Conservation (phyloP, 2,113 vertebrate species). For the Periophthalmodon schlosseri region DNA sequence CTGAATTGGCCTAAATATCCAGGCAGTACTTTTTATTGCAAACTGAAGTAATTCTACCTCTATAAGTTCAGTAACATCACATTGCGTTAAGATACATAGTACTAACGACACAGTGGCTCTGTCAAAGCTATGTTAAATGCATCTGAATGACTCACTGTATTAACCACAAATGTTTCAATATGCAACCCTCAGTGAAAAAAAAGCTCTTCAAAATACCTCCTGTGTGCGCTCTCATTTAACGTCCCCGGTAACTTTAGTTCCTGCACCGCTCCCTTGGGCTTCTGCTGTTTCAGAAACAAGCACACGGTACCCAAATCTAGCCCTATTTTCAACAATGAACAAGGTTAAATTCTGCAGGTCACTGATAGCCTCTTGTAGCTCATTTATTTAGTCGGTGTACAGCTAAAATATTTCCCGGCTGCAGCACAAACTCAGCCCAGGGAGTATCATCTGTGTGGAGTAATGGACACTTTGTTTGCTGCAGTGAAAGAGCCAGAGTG, state of each 20-base stretch:
- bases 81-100: no score
- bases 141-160: no score
- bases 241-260: constrained; percentile 21
- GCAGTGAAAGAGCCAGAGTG: no score
- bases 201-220: not conserved
- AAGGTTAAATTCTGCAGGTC: constrained; percentile 46
- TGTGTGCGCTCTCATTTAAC: constrained; percentile 32
- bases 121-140: no score
- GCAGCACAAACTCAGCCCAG: constrained; percentile 19
- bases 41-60: no score
- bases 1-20: no score
- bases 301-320: constrained; percentile 29
- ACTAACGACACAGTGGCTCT: no score
- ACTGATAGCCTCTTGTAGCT: constrained; percentile 9
- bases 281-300: constrained; percentile 25
- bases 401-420: constrained; percentile 4
- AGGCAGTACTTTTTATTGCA: no score
- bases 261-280: constrained; percentile 25
- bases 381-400: constrained; percentile 22
- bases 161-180: no score
- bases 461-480: constrained; percentile 5
- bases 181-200: no score
- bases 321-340: constrained; percentile 38
- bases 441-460: constrained; percentile 4
- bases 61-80: no score